Percentiles rank a stretch among this genome's conserved stretches.
Evolutionary conservation across 2,113 vertebrate genomes (phyloP).

Genomic region (Reinhardtius hippoglossoides): DNA sequence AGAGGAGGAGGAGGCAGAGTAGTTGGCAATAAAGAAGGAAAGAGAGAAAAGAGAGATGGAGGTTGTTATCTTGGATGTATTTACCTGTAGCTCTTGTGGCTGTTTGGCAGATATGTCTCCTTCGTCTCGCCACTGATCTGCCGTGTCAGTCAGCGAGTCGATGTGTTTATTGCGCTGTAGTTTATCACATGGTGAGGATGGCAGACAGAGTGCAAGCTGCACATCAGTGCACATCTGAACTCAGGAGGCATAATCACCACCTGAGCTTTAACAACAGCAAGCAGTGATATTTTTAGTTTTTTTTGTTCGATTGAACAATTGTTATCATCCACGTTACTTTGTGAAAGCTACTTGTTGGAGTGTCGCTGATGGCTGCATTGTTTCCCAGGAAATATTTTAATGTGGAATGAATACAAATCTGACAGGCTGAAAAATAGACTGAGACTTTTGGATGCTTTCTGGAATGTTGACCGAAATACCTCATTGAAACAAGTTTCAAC

Average conservation of each 20-base stretch:
- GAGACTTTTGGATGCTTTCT: not conserved
- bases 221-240: slow-evolving; percentile 23
- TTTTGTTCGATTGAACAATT: not conserved
- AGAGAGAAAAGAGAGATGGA: slow-evolving; percentile 35
- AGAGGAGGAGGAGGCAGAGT: slow-evolving; percentile 57
- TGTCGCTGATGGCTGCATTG: not conserved
- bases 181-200: slow-evolving; percentile 20
- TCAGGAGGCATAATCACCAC: slow-evolving; percentile 12
- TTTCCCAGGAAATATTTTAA: not conserved
- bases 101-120: slow-evolving; percentile 48
- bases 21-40: slow-evolving; percentile 61
- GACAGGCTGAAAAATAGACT: slow-evolving; percentile 7
- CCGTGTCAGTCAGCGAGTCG: slow-evolving; percentile 44
- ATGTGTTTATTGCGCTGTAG: slow-evolving; percentile 37
- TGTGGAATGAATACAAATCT: slow-evolving; percentile 10
- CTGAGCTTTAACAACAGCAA: slow-evolving; percentile 1
- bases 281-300: slow-evolving; percentile 11
- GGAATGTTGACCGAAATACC: not conserved
- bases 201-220: slow-evolving; percentile 19
- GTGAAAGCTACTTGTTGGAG: slow-evolving; percentile 6
- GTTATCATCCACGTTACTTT: not conserved
- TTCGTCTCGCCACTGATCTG: slow-evolving; percentile 52
- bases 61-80: slow-evolving; percentile 61
- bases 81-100: slow-evolving; percentile 63
- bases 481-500: not conserved